Percentiles rank a stretch among this genome's conserved stretches.
These are phyloP conservation scores for Gymnoscopelus braueri DNA, from an alignment of 2,797 vertebrate genomes.

Conservation along the genomic window DNA sequence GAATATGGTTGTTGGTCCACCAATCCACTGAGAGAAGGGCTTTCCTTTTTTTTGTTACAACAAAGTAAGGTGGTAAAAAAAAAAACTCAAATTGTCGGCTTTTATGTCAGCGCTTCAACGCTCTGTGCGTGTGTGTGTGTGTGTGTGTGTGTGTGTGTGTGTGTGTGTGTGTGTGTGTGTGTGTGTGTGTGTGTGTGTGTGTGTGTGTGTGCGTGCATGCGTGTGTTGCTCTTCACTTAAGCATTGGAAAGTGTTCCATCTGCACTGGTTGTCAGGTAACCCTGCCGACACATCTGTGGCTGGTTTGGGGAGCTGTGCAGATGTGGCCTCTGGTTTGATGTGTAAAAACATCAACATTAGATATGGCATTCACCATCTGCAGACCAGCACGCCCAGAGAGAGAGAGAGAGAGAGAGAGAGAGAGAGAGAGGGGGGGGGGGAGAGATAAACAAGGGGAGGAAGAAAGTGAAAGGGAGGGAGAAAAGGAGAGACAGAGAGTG, in stretches of 20 bases:
- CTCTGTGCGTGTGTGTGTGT: background rate
- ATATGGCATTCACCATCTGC: constrained; percentile 86
- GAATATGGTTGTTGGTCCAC: background rate
- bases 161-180: no score
- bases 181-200: no score
- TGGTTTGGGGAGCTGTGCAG: constrained; percentile 78
- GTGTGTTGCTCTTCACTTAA: constrained; percentile 34
- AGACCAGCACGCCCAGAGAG: constrained; percentile 63
- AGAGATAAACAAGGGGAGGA: background rate
- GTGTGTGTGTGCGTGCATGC: no score
- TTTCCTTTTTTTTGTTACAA: background rate
- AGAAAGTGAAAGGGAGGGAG: constrained; percentile 6
- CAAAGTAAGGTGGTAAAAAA: constrained; percentile 38
- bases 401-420: background rate
- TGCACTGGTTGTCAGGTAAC: constrained; percentile 75
- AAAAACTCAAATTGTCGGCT: constrained; percentile 27
- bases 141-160: no score
- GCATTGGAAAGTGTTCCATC: constrained; percentile 63
- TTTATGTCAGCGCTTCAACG: no score
- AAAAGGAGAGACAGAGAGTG: background rate
- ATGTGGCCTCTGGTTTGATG: constrained; percentile 90
- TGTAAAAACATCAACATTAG: constrained; percentile 81
- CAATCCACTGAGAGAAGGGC: no score
- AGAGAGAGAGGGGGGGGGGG: background rate
- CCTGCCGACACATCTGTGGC: constrained; percentile 69